Conservation (phyloP, 2,888 invertebrate genomes). For the Drosophila diplacantha region DNA sequence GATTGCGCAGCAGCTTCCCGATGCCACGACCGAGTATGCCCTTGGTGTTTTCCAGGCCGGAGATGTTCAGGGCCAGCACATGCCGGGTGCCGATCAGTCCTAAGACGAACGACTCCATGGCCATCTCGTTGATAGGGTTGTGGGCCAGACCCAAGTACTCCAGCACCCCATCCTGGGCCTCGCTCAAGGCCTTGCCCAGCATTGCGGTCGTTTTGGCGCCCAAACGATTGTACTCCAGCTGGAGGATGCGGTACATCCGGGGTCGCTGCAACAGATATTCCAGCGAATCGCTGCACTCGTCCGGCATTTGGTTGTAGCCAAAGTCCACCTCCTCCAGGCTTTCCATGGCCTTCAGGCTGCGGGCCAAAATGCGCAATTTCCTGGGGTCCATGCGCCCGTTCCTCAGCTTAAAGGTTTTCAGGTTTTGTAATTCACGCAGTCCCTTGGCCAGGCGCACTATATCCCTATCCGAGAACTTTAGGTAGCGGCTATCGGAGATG, state of each 20-base stretch:
- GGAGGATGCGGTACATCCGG: constrained; percentile 47
- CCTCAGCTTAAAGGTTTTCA: constrained; percentile 65
- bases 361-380: constrained; percentile 60
- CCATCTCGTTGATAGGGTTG: constrained; percentile 56
- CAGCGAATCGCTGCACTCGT: constrained; percentile 62
- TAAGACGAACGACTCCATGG: constrained; percentile 40
- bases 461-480: constrained; percentile 70
- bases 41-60: constrained; percentile 37
- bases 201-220: constrained; percentile 31
- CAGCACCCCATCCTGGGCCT: constrained; percentile 39
- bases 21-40: constrained; percentile 36
- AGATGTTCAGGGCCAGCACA: constrained; percentile 56
- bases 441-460: constrained; percentile 63
- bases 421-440: constrained; percentile 43
- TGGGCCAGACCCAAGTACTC: constrained; percentile 66
- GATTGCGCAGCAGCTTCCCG: constrained; percentile 49
- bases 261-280: constrained; percentile 52
- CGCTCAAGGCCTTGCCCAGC: constrained; percentile 34
- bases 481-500: neutral
- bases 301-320: constrained; percentile 63
- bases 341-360: constrained; percentile 47
- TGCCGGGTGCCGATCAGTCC: constrained; percentile 49
- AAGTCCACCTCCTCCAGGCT: constrained; percentile 69
- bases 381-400: constrained; percentile 66
- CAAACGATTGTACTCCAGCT: constrained; percentile 67